Base-by-base conservation (phyloP, 2,113 vertebrate species). In the Oryzias celebensis region DNA sequence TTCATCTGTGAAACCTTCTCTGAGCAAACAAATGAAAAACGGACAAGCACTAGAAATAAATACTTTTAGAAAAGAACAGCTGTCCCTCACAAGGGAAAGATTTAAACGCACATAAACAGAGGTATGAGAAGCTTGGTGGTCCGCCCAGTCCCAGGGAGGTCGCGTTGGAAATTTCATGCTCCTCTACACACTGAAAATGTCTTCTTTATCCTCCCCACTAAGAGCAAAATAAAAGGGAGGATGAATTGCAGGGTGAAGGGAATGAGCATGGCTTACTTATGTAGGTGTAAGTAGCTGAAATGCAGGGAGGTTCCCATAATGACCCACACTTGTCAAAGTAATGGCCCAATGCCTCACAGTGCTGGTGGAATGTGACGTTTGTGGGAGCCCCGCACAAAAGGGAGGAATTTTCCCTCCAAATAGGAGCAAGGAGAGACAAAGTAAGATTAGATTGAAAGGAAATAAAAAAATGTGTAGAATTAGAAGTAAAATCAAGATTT, bases 141-240 rank as follows among this genome's bases (percentile, higher is more conserved):
- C 82, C 63, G 57, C 54, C 26, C 66, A 74, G 72, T 85, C 74
- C 71, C 70, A 3, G 65, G 68, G 67, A 82, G 81, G 86, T 82
- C 81, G 81, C 70, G 52, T 68, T 81, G 73, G 78, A 77, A 82
- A 87, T 87, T 84, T 84, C 84, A 88, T 81, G 73, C 81, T 83
- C 72, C 68, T 80, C 80, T 85, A 82, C 80, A 87, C 82, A 69
- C 69, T 58, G 51, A 82, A 86, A 86, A 87, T 85, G 75, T 88
- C 68, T 78, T 67, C 73, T 87, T 86, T 84, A 78, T 83, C 62
- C 73, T 65, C 60, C 68, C 45, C 46, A 65, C 62, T 22, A 52
- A 51, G 74, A 62, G 42, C 16, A 4, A 64, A 68, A 71, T 24
- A 73, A 74, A 74, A 45, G 22, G 43, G 60, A 74, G 44, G 18